These are phyloP conservation scores for Myiagra hebetior DNA, from an alignment of 2,113 vertebrate species.

Conservation along the genomic window DNA sequence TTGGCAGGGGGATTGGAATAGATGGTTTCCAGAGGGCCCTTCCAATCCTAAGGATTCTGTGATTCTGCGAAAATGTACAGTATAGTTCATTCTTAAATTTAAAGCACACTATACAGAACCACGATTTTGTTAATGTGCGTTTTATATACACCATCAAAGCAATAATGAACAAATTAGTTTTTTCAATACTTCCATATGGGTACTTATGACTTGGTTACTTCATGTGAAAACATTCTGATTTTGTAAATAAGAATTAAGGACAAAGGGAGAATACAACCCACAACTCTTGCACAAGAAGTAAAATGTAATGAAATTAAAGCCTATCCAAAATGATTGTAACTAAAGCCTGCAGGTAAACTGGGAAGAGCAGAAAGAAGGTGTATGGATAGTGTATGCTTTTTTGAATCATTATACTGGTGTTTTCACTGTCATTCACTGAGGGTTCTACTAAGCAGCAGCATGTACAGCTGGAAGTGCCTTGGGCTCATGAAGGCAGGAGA, in stretches of 20 bases:
- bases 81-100: neutral
- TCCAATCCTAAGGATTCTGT: neutral
- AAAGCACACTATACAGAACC: neutral
- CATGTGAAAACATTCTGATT: neutral
- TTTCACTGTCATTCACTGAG: neutral
- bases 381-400: neutral
- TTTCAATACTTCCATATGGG: neutral
- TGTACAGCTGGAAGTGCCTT: neutral
- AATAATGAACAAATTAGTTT: neutral
- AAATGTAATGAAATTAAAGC: neutral
- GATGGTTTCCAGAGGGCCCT: neutral
- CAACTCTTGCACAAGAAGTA: neutral
- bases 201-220: neutral
- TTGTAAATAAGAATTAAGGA: neutral
- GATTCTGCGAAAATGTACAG: neutral
- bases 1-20: neutral
- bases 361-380: neutral
- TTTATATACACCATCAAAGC: neutral
- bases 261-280: neutral
- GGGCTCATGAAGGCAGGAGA: neutral
- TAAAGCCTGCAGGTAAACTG: neutral
- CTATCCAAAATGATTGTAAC: neutral
- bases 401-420: neutral
- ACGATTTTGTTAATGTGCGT: neutral
- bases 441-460: neutral